phyloP scores from a whole-genome alignment of 2,797 vertebrate species.

The Peromyscus melanophrys region DNA sequence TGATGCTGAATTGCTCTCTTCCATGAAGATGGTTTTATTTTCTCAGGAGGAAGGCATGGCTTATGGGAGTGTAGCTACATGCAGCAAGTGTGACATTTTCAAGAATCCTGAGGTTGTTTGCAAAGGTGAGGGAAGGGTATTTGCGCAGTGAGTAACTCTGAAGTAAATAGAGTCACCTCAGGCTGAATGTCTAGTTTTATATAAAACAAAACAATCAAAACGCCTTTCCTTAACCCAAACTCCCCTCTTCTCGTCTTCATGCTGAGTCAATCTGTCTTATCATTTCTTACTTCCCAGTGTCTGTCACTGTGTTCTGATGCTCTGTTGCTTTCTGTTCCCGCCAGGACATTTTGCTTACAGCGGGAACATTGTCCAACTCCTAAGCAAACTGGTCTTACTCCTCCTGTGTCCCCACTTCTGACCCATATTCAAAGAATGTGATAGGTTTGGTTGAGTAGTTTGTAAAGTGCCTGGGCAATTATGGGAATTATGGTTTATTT shows the following conservation, averaged over 20 bases:
- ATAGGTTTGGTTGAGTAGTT: neutral
- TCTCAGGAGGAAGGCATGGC: neutral
- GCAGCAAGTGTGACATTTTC: neutral
- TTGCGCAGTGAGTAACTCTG: neutral
- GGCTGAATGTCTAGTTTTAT: constrained; percentile 15
- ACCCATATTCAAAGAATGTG: neutral
- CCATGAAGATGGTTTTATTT: neutral
- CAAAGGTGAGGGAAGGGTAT: neutral
- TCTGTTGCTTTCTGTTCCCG: neutral
- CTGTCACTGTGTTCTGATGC: neutral
- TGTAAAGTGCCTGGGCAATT: neutral
- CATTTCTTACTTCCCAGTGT: neutral
- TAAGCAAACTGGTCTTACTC: neutral
- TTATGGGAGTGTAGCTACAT: neutral
- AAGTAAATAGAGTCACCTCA: neutral
- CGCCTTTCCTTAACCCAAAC: neutral
- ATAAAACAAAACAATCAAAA: neutral
- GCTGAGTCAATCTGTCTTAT: neutral
- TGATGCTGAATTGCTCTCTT: neutral
- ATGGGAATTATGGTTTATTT: neutral
- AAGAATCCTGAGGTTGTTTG: neutral
- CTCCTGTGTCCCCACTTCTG: neutral
- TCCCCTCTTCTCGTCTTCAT: neutral
- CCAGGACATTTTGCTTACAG: neutral
- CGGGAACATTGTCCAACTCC: neutral